phyloP scores from a whole-genome alignment of 2,113 vertebrate genomes.

The Tympanuchus pallidicinctus region DNA sequence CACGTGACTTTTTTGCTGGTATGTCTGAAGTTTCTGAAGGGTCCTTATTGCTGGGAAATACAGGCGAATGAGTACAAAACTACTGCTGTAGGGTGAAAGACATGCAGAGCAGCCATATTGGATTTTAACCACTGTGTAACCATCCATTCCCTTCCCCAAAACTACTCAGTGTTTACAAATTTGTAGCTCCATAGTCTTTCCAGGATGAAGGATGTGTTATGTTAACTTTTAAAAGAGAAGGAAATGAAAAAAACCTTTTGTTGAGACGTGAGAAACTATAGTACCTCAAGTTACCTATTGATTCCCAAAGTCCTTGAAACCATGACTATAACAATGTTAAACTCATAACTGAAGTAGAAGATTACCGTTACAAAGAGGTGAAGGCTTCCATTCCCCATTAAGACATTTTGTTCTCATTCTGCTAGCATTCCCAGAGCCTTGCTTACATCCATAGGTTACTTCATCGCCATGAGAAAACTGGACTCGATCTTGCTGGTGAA shows the following conservation, averaged over 20 bases:
- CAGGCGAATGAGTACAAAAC: background rate
- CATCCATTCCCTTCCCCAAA: background rate
- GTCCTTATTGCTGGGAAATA: background rate
- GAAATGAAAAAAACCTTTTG: background rate
- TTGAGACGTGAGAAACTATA: background rate
- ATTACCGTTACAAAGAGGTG: slow-evolving; percentile 58
- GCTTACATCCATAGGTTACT: slow-evolving; percentile 28
- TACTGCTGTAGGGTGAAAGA: background rate
- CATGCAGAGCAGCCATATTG: background rate
- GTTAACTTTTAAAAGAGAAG: background rate
- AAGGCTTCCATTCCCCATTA: slow-evolving; percentile 61
- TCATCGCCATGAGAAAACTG: slow-evolving; percentile 35
- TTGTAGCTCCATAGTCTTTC: background rate
- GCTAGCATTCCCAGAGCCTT: background rate
- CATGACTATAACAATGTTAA: background rate
- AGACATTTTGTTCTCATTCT: slow-evolving; percentile 31
- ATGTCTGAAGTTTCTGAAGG: background rate
- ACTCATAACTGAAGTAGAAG: background rate
- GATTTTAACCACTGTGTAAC: background rate
- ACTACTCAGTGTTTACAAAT: background rate
- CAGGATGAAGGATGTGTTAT: background rate
- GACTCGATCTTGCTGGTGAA: background rate
- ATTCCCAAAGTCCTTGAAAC: background rate
- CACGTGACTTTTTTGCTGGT: background rate
- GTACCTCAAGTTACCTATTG: background rate